Conservation (phyloP, 2,113 vertebrate genomes). For the Forbesichthys papilliferus region DNA sequence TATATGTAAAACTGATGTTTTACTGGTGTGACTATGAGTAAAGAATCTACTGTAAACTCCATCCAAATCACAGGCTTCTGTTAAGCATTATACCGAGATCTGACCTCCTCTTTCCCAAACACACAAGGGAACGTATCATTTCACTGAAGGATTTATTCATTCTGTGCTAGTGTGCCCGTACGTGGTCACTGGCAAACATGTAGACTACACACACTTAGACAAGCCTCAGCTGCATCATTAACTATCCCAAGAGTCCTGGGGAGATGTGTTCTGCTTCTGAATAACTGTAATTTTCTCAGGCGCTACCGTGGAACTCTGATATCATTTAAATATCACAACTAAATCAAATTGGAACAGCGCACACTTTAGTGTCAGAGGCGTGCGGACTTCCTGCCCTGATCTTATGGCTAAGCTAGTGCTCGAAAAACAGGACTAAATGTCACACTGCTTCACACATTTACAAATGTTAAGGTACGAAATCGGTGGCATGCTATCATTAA, state of each 20-base stretch:
- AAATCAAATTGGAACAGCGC: neutral
- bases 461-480: no score
- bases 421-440: no score
- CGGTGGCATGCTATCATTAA: no score
- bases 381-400: no score
- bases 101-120: neutral
- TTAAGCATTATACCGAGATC: neutral
- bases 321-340: constrained; percentile 18
- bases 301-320: constrained; percentile 1
- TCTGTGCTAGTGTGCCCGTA: neutral
- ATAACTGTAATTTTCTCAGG: constrained; percentile 30
- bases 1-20: neutral
- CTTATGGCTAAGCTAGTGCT: no score
- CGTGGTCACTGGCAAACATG: neutral
- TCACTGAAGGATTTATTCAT: neutral
- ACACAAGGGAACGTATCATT: neutral
- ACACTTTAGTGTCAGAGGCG: neutral
- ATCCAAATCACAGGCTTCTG: neutral
- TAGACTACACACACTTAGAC: neutral
- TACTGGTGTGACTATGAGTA: neutral
- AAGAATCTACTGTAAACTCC: no score
- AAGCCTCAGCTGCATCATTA: constrained; percentile 24
- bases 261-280: constrained; percentile 6
- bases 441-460: no score
- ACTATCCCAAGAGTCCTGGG: constrained; percentile 35